Percentiles rank a stretch among this genome's conserved stretches.
Evolutionary conservation across 2,113 vertebrate genomes (phyloP).

Genomic region (Stercorarius parasiticus): DNA sequence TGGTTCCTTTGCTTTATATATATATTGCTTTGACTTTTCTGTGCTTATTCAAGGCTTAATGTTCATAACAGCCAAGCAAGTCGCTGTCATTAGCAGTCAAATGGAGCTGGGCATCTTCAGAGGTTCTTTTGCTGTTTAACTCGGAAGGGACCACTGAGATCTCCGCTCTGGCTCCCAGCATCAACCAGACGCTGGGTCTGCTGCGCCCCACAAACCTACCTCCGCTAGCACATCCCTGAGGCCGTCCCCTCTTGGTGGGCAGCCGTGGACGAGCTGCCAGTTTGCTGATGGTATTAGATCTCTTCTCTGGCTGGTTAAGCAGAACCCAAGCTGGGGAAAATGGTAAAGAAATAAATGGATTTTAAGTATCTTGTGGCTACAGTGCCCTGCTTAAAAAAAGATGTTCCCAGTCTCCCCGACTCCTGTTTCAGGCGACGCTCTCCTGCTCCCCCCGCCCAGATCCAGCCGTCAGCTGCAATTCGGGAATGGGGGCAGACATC

Average conservation of each 20-base stretch:
- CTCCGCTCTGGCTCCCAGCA: background rate
- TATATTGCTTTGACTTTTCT: background rate
- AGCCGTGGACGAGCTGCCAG: background rate
- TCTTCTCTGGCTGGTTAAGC: background rate
- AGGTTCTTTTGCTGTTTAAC: background rate
- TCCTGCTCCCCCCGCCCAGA: background rate
- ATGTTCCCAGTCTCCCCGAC: accelerated
- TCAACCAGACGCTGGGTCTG: background rate
- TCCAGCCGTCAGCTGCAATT: background rate
- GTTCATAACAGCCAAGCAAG: background rate
- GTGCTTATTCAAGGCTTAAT: background rate
- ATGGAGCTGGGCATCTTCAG: background rate
- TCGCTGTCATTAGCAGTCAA: background rate
- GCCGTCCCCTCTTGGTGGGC: background rate
- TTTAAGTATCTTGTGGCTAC: background rate
- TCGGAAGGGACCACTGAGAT: background rate
- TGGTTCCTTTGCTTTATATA: background rate
- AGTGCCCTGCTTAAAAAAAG: background rate
- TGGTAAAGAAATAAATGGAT: background rate
- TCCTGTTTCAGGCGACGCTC: background rate
- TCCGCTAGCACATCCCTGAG: background rate
- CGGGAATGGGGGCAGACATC: background rate
- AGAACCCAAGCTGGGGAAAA: background rate
- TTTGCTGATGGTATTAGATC: background rate
- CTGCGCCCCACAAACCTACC: background rate